phyloP scores from a whole-genome alignment of 2,797 vertebrate genomes.

The Anniella stebbinsi region DNA sequence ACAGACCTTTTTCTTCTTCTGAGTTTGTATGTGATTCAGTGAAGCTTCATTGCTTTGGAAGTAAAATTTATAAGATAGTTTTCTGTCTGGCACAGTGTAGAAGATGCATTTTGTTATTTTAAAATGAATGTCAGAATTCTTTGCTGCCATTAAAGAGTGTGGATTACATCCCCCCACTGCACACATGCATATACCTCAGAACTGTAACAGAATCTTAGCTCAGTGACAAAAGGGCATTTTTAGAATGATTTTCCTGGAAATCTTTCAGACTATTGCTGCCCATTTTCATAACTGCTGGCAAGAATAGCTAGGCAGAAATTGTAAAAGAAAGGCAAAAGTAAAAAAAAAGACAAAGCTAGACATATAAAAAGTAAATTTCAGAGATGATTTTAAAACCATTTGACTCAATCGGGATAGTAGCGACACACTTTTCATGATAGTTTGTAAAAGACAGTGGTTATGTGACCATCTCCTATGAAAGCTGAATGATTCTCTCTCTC shows the following conservation, averaged over 20 bases:
- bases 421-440: not conserved
- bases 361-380: not conserved
- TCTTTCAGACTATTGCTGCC: not conserved
- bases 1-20: not conserved
- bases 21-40: no score
- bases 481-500: not conserved
- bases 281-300: not conserved
- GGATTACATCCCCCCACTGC: not conserved
- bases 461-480: not conserved
- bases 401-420: not conserved
- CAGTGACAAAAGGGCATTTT: not conserved
- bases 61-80: not conserved
- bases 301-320: not conserved
- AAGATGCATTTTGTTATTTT: not conserved
- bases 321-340: not conserved
- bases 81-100: not conserved
- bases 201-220: not conserved
- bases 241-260: not conserved
- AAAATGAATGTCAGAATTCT: not conserved
- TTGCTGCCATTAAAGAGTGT: not conserved
- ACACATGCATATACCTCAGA: not conserved
- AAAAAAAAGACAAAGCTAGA: not conserved
- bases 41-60: not conserved
- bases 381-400: not conserved
- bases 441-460: not conserved